Evolutionary conservation across 2,888 invertebrate genomes (phyloP).

Genomic region (Volucella bombylans): DNA sequence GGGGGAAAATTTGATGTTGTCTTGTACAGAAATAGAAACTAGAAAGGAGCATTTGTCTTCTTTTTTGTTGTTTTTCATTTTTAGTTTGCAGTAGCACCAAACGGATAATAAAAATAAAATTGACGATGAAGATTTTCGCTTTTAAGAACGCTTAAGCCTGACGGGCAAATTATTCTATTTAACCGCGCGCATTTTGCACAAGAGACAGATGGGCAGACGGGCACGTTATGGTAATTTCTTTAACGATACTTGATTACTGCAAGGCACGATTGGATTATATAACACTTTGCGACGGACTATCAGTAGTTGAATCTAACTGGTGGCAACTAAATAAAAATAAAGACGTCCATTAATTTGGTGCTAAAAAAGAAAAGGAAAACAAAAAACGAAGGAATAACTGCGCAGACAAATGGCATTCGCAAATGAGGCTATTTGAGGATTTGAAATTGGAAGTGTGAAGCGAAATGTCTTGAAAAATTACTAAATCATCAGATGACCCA

Average conservation of each 20-base stretch:
- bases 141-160: slow-evolving; percentile 42
- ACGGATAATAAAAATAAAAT: slow-evolving; percentile 30
- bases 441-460: too few species aligned
- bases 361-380: background rate
- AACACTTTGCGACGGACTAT: slow-evolving; percentile 27
- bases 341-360: slow-evolving; percentile 14
- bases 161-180: slow-evolving; percentile 66
- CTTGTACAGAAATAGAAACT: slow-evolving; percentile 24
- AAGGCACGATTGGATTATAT: slow-evolving; percentile 63
- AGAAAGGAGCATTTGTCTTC: slow-evolving; percentile 1
- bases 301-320: slow-evolving; percentile 20
- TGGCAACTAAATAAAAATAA: slow-evolving; percentile 1
- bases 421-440: too few species aligned
- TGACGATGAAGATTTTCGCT: slow-evolving; percentile 42
- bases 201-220: slow-evolving; percentile 50
- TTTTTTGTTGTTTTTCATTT: background rate
- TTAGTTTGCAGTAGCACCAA: slow-evolving; percentile 16
- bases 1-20: background rate
- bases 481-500: too few species aligned
- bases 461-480: too few species aligned
- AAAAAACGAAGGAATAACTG: too few species aligned
- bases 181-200: slow-evolving; percentile 28
- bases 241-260: slow-evolving; percentile 67
- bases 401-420: too few species aligned
- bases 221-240: slow-evolving; percentile 65